Percentiles rank a stretch among this genome's conserved stretches.
Evolutionary conservation across 2,797 vertebrate species (phyloP).

Genomic region (Eleutherodactylus coqui): DNA sequence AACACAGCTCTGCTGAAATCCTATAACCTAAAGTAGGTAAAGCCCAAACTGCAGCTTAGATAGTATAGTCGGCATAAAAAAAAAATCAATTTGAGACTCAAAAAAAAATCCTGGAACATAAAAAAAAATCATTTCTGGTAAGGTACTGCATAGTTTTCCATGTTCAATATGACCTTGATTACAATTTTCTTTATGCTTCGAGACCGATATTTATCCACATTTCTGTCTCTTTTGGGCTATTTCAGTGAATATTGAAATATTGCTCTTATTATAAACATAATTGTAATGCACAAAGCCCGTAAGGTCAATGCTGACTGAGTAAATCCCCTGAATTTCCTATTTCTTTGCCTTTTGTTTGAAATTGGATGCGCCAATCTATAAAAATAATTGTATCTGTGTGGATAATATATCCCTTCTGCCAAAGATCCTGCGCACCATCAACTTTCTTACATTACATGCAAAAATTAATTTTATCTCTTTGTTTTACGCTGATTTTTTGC

Average conservation of each 20-base stretch:
- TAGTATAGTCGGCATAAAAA: too few relatives aligned
- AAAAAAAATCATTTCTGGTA: too few relatives aligned
- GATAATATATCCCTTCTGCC: constrained; percentile 27
- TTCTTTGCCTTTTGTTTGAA: constrained; percentile 5
- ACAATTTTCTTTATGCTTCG: too few relatives aligned
- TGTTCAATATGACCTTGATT: too few relatives aligned
- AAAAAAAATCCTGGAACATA: too few relatives aligned
- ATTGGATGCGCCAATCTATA: constrained; percentile 39
- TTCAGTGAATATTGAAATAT: background rate
- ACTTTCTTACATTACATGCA: constrained; percentile 38
- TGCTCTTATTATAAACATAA: background rate
- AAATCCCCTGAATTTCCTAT: background rate
- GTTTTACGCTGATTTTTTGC: constrained; percentile 28
- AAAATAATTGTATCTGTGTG: constrained; percentile 30
- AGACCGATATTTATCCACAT: background rate
- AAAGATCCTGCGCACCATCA: background rate
- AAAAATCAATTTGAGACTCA: too few relatives aligned
- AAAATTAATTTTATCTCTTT: constrained; percentile 30
- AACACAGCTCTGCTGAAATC: too few relatives aligned
- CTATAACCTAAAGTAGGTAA: too few relatives aligned
- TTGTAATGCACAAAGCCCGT: background rate
- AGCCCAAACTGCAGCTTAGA: too few relatives aligned
- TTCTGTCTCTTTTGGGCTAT: background rate
- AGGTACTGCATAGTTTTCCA: too few relatives aligned
- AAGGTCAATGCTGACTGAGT: constrained; percentile 1